Percentiles rank a stretch among this genome's conserved stretches.
These are phyloP conservation scores for fruit fly (Drosophila melanogaster) DNA, from an alignment of 1,140 invertebrate genomes.

Conservation along the genomic window DNA sequence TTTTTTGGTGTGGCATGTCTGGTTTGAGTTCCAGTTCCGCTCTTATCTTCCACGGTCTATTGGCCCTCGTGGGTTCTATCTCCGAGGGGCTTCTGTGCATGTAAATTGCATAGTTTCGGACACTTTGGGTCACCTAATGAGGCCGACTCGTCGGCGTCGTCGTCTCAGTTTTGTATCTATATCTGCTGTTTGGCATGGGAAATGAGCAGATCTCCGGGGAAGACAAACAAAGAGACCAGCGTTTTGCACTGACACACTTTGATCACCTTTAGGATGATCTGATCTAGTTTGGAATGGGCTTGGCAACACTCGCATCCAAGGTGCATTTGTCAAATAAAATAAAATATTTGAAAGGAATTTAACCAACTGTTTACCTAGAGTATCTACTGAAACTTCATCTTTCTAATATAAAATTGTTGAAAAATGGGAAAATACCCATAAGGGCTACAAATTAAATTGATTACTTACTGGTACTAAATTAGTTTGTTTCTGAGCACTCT, in stretches of 20 bases:
- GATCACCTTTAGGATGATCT: slow-evolving; percentile 26
- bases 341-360: no score
- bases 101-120: slow-evolving; percentile 79
- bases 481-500: no score
- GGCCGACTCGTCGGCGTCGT: slow-evolving; percentile 48
- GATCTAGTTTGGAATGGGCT: slow-evolving; percentile 4
- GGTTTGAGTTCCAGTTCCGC: slow-evolving; percentile 30
- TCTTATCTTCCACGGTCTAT: slow-evolving; percentile 76
- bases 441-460: background rate
- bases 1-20: slow-evolving; percentile 1
- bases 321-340: background rate
- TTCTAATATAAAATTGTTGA: no score
- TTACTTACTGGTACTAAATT: no score
- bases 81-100: slow-evolving; percentile 70
- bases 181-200: slow-evolving; percentile 53
- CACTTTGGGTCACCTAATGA: slow-evolving; percentile 81
- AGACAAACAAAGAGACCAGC: slow-evolving; percentile 17
- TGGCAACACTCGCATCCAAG: no score
- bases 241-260: slow-evolving; percentile 42
- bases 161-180: slow-evolving; percentile 17
- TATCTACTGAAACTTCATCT: no score
- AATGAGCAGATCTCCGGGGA: slow-evolving; percentile 28
- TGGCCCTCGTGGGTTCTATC: slow-evolving; percentile 64
- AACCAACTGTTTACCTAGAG: no score
- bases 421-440: no score